A percentile compares a stretch with the other conserved stretches of the same genome.
These are phyloP conservation scores for Temnothorax rugatulus DNA, from an alignment of 2,888 invertebrate species.

Conservation along the genomic window DNA sequence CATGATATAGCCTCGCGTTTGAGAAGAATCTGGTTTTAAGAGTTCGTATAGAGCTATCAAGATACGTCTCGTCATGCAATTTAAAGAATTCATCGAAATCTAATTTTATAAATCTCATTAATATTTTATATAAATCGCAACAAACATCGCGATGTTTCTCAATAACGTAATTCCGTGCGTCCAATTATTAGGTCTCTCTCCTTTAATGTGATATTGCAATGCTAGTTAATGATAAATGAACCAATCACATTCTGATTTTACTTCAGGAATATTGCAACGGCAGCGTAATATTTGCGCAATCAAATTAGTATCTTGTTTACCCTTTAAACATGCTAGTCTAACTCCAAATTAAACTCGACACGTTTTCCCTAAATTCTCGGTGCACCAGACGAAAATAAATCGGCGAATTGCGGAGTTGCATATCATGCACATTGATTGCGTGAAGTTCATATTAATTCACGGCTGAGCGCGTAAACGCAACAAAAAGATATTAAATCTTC, in stretches of 20 bases:
- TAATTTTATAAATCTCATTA: background rate
- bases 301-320: conserved; percentile 49
- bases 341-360: conserved; percentile 38
- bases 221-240: conserved; percentile 21
- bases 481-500: conserved; percentile 6
- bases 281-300: conserved; percentile 36
- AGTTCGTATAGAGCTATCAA: background rate
- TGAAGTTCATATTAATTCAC: background rate
- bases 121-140: background rate
- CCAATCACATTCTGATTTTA: conserved; percentile 20
- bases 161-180: background rate
- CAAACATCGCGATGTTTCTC: background rate
- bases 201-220: background rate
- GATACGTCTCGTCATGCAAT: background rate
- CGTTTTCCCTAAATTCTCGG: conserved; percentile 24
- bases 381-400: conserved; percentile 25
- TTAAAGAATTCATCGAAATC: background rate
- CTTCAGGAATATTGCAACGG: conserved; percentile 20
- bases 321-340: conserved; percentile 35
- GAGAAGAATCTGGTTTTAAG: background rate
- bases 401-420: conserved; percentile 6
- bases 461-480: background rate
- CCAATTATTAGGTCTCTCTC: background rate
- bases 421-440: conserved; percentile 14
- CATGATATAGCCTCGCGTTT: background rate